Evolutionary conservation across 2,113 vertebrate genomes (phyloP).

Genomic region (Condylura cristata): DNA sequence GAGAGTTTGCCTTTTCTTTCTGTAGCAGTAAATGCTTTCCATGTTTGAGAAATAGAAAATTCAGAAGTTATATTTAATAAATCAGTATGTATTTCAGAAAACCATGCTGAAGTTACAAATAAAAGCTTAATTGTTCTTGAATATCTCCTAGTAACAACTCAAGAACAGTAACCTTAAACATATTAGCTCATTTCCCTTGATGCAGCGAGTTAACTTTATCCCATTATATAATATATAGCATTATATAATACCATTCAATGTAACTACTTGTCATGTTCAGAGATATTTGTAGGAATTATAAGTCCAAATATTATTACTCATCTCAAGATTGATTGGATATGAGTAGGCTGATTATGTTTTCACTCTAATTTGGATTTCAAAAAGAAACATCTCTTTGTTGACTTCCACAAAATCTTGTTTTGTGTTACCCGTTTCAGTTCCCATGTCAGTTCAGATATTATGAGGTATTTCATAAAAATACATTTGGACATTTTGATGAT

Average conservation of each 20-base stretch:
- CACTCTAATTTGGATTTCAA: conserved; percentile 23
- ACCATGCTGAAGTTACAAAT: conserved; percentile 62
- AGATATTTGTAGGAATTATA: neutral
- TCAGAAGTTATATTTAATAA: conserved; percentile 13
- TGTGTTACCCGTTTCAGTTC: neutral
- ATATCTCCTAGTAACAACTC: conserved; percentile 52
- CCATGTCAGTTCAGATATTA: neutral
- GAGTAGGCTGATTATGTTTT: conserved; percentile 18
- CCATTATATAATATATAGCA: neutral
- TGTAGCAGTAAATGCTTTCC: neutral
- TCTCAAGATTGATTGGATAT: neutral
- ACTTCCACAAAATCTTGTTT: neutral
- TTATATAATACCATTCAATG: conserved; percentile 64
- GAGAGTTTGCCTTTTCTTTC: neutral
- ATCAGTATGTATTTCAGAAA: neutral
- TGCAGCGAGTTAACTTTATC: conserved; percentile 21
- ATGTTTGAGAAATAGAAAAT: conserved; percentile 58
- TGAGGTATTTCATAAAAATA: neutral
- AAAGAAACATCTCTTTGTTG: neutral
- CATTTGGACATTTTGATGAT: neutral
- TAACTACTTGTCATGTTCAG: conserved; percentile 30
- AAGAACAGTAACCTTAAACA: conserved; percentile 59
- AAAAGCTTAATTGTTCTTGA: neutral
- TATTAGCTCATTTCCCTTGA: neutral
- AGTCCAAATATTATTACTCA: neutral